Base-by-base conservation (phyloP, 2,888 invertebrate species). In the Perizoma flavofasciatum region DNA sequence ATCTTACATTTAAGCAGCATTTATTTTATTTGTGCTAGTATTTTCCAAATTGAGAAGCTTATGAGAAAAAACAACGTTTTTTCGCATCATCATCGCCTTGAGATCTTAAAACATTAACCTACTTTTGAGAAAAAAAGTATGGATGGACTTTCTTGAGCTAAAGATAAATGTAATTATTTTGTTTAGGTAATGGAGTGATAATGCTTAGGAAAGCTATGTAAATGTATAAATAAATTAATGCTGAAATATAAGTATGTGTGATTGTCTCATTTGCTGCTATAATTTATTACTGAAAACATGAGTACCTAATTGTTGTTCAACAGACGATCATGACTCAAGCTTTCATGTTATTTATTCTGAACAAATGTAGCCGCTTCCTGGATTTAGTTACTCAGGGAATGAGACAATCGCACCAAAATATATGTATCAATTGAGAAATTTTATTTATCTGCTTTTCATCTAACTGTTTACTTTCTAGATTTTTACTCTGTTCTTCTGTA, bases 191-290 rank as follows among this genome's bases (percentile, higher is more conserved):
- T 78, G 78, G 81, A 82, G 80, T 83, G 81, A 85, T 82, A 80
- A 77, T 80, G 83, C 86, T 86, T 86, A 82, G 78, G 73, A 78
- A 83, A 81, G 83, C 81, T 84, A 82, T 85, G 85, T 89, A 89
- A 87, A 87, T 90, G 87, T 90, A 86, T 85, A 89, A 86, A 88
- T 86, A 84, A 86, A 87, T 82, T 80, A 84, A 85, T 83, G 81
- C 84, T 83, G 83, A 79, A 78, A 75, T 77, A 79, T 79, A 81
- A 77, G 78, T 79, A 63, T 73, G 58, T 72, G 72, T 73, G 73
- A 74, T 77, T 82, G 84, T 83, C 82, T 79, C 80, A 78, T 79
- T 83, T 68, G 79, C 79, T 83, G 81, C 72, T 66, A 71, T 69
- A 72, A 68, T 66, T 61, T 56, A 51, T 50, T 56, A 58, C 47